These are phyloP conservation scores for Ladona fulva DNA, from an alignment of 1,140 invertebrate genomes.

Conservation along the genomic window DNA sequence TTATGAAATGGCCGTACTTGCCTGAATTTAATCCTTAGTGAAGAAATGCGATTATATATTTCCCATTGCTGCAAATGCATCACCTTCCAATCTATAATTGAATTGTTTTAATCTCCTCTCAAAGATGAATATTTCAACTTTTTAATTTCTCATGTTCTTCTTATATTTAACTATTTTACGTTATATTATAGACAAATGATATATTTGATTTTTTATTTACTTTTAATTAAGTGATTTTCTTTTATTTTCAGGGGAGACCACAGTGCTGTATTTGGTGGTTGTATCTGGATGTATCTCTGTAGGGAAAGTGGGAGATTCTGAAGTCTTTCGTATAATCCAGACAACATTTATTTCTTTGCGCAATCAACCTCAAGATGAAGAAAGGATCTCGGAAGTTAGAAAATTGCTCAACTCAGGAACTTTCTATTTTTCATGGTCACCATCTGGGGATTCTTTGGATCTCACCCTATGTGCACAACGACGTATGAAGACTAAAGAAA, in stretches of 20 bases:
- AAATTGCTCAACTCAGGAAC: slow-evolving; percentile 93
- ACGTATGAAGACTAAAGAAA: slow-evolving; percentile 60
- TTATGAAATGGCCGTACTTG: too few species aligned
- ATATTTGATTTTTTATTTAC: too few species aligned
- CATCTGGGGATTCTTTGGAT: slow-evolving; percentile 54
- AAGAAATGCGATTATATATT: too few species aligned
- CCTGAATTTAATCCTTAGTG: too few species aligned
- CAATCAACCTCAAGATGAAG: slow-evolving; percentile 68
- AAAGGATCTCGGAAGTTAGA: slow-evolving; percentile 67
- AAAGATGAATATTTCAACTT: too few species aligned
- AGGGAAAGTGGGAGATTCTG: slow-evolving; percentile 85
- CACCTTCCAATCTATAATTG: too few species aligned
- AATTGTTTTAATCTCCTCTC: too few species aligned
- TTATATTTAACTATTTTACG: too few species aligned
- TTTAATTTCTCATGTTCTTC: too few species aligned
- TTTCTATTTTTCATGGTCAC: slow-evolving; percentile 88
- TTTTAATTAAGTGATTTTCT: not conserved
- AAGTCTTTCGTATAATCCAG: slow-evolving; percentile 89
- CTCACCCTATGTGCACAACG: slow-evolving; percentile 89
- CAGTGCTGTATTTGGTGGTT: slow-evolving; percentile 76
- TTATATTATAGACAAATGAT: too few species aligned
- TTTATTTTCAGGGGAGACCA: slow-evolving; percentile 55
- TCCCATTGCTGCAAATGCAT: too few species aligned
- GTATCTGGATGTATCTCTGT: slow-evolving; percentile 92
- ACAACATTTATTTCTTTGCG: slow-evolving; percentile 80